Evolutionary conservation across 2,888 invertebrate species (phyloP), one percentile per base, ranked within the genome.

Genomic region (Agonopterix alstromeriana): DNA sequence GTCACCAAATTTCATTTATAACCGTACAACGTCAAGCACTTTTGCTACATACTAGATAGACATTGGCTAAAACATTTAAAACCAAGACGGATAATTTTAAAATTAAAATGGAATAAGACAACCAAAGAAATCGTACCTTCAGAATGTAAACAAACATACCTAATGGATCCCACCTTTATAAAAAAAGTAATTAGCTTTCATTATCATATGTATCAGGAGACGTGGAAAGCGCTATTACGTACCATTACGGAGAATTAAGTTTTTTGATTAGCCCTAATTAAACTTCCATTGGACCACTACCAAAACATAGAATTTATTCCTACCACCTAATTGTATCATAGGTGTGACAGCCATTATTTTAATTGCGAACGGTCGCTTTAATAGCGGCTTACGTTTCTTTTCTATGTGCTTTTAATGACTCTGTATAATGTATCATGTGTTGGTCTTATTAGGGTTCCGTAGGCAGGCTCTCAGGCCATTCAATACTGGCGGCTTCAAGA

Each of bases 281-380:
- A 67, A 55, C 47, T 56, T 56, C 55, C 46, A 57, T 50, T 57
- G 63, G 59, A 52, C 55, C 53, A 55, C 65, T 59, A 70, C 73
- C 72, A 73, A 76, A 76, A 77, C 77, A 75, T 83, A 73, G 77
- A 82, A 82, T 84, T 86, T 82, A 73, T 82, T 73, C 73, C 69
- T 68, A 65, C 72, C 65, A 65, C 72, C 74, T 85, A 87, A 87
- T 86, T 85, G 86, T 86, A 77, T 82, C 70, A 78, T 83, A 87
- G 87, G 87, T 87, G 87, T 85, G 87, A 88, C 87, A 66, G 72
- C 79, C 73, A 88, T 88, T 88, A 88, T 84, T 84, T 86, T 88
- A 88, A 88, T 88, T 85, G 86, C 78, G 58, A 77, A 74, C 70
- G 62, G 68, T 65, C 63, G 70, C 70, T 76, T 75, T 82, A 82